Evolutionary conservation across 2,888 invertebrate species (phyloP).

Genomic region (Euphydryas editha): DNA sequence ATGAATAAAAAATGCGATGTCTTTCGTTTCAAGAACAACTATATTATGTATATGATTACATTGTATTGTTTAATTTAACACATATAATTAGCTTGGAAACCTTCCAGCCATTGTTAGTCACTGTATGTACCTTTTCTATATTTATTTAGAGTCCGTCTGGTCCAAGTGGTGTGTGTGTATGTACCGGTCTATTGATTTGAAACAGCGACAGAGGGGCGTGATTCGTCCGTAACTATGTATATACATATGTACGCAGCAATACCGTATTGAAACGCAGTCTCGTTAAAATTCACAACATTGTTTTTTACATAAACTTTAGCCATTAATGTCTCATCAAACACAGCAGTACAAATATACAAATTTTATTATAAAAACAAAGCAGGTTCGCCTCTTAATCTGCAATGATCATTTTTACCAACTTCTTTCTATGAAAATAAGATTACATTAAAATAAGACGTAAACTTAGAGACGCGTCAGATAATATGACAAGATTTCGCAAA

Average conservation of each 20-base stretch:
- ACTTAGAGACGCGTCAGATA: conserved; percentile 23
- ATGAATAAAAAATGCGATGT: neutral
- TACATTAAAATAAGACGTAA: conserved; percentile 17
- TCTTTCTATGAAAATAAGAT: neutral
- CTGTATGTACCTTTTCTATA: conserved; percentile 28
- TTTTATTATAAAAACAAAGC: conserved; percentile 28
- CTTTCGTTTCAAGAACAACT: neutral
- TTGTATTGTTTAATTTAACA: conserved; percentile 15
- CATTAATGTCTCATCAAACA: conserved; percentile 22
- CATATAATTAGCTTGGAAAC: conserved; percentile 23
- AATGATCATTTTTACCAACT: neutral
- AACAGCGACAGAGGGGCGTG: conserved; percentile 70
- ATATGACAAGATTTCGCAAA: conserved; percentile 45
- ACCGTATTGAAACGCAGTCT: conserved; percentile 31
- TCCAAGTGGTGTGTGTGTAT: conserved; percentile 50
- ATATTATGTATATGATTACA: conserved; percentile 20
- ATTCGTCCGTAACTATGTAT: conserved; percentile 60
- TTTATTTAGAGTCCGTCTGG: conserved; percentile 51
- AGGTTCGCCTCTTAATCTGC: conserved; percentile 5
- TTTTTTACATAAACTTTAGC: conserved; percentile 28
- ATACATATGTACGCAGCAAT: conserved; percentile 42
- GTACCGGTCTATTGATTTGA: conserved; percentile 71
- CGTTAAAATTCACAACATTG: conserved; percentile 32
- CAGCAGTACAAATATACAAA: conserved; percentile 24
- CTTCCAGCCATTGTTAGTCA: conserved; percentile 30